Percentiles rank a stretch among this genome's conserved stretches.
Evolutionary conservation across 2,113 vertebrate species (phyloP).

Genomic region (Prunella himalayana): DNA sequence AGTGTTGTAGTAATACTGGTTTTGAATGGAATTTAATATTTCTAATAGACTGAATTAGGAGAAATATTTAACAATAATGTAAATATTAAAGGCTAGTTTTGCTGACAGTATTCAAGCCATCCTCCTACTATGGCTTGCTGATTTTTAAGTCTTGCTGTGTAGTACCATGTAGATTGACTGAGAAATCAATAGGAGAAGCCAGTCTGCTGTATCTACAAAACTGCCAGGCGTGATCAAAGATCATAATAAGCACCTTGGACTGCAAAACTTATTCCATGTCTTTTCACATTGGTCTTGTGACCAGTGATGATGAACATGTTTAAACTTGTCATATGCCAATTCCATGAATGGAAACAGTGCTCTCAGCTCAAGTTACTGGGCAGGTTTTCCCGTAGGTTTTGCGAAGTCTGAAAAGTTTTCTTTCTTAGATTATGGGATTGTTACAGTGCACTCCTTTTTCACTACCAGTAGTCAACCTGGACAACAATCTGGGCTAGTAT

Average conservation of each 20-base stretch:
- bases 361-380: not conserved
- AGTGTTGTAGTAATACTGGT: not conserved
- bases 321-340: not conserved
- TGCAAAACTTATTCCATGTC: not conserved
- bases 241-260: not conserved
- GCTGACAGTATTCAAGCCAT: not conserved
- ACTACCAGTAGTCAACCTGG: not conserved
- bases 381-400: not conserved
- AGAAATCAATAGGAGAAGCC: not conserved
- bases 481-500: not conserved
- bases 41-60: not conserved
- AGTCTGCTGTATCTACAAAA: not conserved
- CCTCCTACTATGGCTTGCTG: not conserved
- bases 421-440: not conserved
- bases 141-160: not conserved
- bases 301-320: not conserved
- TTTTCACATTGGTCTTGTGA: not conserved
- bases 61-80: constrained; percentile 6
- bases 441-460: not conserved
- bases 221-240: not conserved
- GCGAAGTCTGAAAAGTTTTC: not conserved
- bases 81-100: not conserved
- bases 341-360: not conserved
- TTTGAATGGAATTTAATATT: constrained; percentile 14
- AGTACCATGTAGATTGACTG: not conserved